Evolutionary conservation across 2,888 invertebrate genomes (phyloP), one percentile per base, ranked within the genome.

Genomic region (Choreutis nemorana): DNA sequence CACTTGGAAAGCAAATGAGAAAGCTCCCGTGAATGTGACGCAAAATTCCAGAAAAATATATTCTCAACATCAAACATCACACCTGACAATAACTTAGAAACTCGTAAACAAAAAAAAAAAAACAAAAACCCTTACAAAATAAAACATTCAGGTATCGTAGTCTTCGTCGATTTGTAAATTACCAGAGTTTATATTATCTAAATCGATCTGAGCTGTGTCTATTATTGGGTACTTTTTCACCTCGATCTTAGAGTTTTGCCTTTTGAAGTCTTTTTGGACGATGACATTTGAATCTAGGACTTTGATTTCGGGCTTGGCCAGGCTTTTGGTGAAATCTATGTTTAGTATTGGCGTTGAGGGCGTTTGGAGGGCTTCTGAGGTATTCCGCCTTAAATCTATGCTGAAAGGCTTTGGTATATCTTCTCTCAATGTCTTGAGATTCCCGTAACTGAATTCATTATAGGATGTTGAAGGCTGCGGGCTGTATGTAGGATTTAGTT

Each of bases 61-160:
- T n/a, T n/a, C n/a, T n/a, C n/a, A n/a, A n/a, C n/a, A n/a, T n/a
- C n/a, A n/a, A n/a, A n/a, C n/a, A n/a, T n/a, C n/a, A n/a, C n/a
- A n/a, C n/a, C n/a, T n/a, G n/a, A 27, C 12, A 28, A 29, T 7
- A 21, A 28, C 20, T 20, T 26, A 20, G 6, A 26, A 14, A 26
- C 14, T 5, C 14, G 15, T 26, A 26, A 26, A 14, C 15, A 14
- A 47, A 50, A 55, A 42, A 40, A 45, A 40, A 50, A 49, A 50
- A 50, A 50, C 42, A 50, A 51, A 56, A 44, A 51, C 49, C 55
- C 51, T 51, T 50, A 50, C 39, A 42, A 48, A 52, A 40, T n/a
- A n/a, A n/a, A n/a, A 34, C 40, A 65, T 48, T 80, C 73, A 80
- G 60, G 78, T 77, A 68, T 80, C 80, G 45, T 80, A 80, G 60